Base-by-base conservation (phyloP, 1,140 invertebrate species). In the Euura saliciscinereae region DNA sequence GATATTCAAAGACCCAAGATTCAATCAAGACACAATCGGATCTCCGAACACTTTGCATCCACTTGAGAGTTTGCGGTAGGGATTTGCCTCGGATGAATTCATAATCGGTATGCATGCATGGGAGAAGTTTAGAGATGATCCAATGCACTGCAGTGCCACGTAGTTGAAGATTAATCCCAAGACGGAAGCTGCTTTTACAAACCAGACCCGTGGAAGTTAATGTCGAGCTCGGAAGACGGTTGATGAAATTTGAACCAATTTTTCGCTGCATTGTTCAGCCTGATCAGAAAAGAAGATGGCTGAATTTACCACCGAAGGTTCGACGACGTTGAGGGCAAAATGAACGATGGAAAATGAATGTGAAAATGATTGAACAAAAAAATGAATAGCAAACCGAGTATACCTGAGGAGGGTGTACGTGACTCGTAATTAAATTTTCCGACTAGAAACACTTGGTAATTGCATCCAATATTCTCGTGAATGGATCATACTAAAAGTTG, bases 151-250 rank as follows among this genome's bases (percentile, higher is more conserved):
- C 28, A 28, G 28, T 28, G 28, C 28, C 28, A 1, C 28, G 28
- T n/a, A 28, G 28, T 28, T 28, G 28, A 28, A 28, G n/a, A n/a
- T n/a, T n/a, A n/a, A n/a, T 65, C 51, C n/a, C 13, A 43, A 45
- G 70, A 66, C 44, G 43, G 75, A 73, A 72, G 76, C 28, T 28
- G 28, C 28, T 28, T 28, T 28, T 28, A 28, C 28, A 28, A 28
- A 28, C 28, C 28, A 28, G n/a, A n/a, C n/a, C n/a, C n/a, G n/a
- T n/a, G n/a, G n/a, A n/a, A n/a, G n/a, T n/a, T n/a, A n/a, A n/a
- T n/a, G n/a, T n/a, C n/a, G n/a, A n/a, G n/a, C n/a, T 5, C 51
- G 51, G n/a, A 59, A 59, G 51, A 8, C n/a, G 8, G n/a, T 2
- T 8, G 51, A 59, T 59, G 51, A 59, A 59, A 59, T 59, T 59